Conservation (phyloP, 2,113 vertebrate genomes). For the Corythornis vintsioides region DNA sequence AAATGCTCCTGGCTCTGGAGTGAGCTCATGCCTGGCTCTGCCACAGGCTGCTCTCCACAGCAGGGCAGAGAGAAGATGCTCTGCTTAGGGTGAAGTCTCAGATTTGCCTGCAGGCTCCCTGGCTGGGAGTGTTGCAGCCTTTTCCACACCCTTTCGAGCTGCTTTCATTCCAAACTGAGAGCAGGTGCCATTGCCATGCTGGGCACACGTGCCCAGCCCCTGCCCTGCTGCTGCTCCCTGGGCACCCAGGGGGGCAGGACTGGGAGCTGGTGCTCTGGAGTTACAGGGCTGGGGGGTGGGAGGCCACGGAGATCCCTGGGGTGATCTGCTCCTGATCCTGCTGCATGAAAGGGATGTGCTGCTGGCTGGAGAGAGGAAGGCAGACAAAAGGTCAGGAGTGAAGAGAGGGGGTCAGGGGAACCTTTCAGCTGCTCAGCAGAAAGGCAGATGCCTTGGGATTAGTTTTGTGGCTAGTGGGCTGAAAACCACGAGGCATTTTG, state of each 20-base stretch:
- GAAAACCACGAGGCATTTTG: background rate
- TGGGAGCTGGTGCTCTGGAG: no score
- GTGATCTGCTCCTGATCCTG: background rate
- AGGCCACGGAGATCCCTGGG: rapidly evolving
- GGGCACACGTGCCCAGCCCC: rapidly evolving
- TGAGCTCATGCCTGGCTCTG: background rate
- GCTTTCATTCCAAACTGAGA: background rate
- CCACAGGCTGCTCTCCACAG: background rate
- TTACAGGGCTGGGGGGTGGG: background rate
- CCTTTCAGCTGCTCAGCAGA: background rate
- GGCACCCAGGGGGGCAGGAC: background rate
- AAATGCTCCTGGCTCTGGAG: no score
- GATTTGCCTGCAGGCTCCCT: background rate
- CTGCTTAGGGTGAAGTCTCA: background rate
- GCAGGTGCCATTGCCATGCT: background rate
- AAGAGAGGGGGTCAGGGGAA: background rate
- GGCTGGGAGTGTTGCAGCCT: background rate
- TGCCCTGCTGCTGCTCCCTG: background rate
- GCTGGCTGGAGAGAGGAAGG: background rate
- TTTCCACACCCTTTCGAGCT: background rate
- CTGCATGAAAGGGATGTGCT: background rate
- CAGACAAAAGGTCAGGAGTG: background rate
- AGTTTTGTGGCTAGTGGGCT: background rate
- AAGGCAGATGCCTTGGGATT: background rate
- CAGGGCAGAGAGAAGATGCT: background rate